Conservation (phyloP, 2,113 vertebrate species). For the Rhadina sibilatrix region DNA sequence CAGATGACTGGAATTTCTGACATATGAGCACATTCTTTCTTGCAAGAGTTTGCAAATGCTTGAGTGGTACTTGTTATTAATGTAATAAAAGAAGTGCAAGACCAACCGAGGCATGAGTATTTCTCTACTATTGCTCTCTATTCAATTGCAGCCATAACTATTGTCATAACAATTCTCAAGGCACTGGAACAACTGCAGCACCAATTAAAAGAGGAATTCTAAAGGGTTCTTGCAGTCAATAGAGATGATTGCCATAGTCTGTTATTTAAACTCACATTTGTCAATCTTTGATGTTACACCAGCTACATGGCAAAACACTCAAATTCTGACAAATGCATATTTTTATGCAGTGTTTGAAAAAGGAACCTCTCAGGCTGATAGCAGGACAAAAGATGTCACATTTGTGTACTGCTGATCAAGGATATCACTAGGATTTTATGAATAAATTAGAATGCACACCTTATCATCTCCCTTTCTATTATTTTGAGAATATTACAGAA, state of each 20-base stretch:
- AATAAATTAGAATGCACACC: not conserved
- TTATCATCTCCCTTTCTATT: not conserved
- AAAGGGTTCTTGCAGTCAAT: not conserved
- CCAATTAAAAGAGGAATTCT: not conserved
- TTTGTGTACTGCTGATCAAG: not conserved
- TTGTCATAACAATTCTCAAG: not conserved
- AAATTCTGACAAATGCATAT: not conserved
- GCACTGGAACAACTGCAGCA: not conserved
- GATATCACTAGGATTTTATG: not conserved
- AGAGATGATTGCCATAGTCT: not conserved
- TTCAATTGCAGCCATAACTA: not conserved
- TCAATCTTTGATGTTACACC: not conserved
- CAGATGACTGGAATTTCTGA: not conserved
- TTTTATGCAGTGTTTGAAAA: not conserved
- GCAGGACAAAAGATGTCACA: not conserved
- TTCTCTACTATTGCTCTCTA: not conserved
- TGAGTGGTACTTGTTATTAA: not conserved
- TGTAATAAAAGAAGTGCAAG: not conserved
- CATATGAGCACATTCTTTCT: not conserved
- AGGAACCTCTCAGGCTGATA: not conserved
- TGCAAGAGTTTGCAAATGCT: not conserved
- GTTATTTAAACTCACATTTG: not conserved
- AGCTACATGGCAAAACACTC: not conserved
- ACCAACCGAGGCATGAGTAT: not conserved
- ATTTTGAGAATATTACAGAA: not conserved